phyloP scores from a whole-genome alignment of 2,888 invertebrate species.

The Dryobota labecula region DNA sequence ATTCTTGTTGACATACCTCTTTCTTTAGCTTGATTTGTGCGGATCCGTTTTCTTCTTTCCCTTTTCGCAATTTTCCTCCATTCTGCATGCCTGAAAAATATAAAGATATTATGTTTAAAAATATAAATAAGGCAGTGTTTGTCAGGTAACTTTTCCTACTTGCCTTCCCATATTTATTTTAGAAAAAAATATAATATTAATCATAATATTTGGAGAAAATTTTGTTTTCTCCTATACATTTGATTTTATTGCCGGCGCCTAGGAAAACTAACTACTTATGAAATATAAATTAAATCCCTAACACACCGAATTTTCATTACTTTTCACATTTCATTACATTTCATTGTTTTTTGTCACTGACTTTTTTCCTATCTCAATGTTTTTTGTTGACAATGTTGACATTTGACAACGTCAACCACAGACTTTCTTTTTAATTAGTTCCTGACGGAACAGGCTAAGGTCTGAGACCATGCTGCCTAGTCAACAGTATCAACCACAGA shows the following conservation, averaged over 20 bases:
- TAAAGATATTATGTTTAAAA: not conserved
- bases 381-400: too few relatives aligned
- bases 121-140: not conserved
- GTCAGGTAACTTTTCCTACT: not conserved
- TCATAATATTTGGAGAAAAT: not conserved
- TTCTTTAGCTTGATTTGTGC: conserved; percentile 91
- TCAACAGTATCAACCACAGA: too few relatives aligned
- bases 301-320: not conserved
- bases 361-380: too few relatives aligned
- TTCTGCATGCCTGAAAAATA: conserved; percentile 89
- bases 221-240: not conserved
- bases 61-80: conserved; percentile 94
- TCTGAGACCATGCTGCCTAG: too few relatives aligned
- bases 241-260: not conserved
- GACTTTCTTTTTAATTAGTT: too few relatives aligned
- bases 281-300: not conserved
- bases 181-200: not conserved
- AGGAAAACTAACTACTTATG: not conserved
- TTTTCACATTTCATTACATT: too few relatives aligned
- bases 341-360: too few relatives aligned
- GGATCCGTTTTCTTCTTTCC: conserved; percentile 92
- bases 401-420: too few relatives aligned
- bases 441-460: too few relatives aligned
- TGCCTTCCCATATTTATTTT: conserved; percentile 42
- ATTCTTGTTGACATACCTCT: conserved; percentile 80